phyloP scores from a whole-genome alignment of 1,140 invertebrate genomes.

The Drosophila varians region DNA sequence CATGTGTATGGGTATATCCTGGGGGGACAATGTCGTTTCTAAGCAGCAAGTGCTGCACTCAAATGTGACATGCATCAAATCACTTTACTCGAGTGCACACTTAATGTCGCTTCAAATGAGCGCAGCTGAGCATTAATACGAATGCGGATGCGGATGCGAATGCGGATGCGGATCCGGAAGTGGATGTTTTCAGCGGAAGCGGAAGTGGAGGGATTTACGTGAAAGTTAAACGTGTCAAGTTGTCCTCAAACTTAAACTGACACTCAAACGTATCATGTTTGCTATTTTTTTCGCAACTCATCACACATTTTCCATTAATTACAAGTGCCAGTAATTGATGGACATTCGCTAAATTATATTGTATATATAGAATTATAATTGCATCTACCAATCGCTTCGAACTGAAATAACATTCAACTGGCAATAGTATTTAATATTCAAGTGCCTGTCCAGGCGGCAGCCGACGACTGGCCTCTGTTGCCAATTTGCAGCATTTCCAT shows the following conservation, averaged over 20 bases:
- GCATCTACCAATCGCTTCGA: background rate
- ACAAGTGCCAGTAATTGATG: background rate
- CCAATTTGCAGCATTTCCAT: background rate
- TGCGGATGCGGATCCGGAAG: background rate
- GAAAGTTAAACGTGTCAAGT: conserved; percentile 3
- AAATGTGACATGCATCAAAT: conserved; percentile 65
- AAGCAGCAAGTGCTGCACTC: conserved; percentile 47
- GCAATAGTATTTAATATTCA: background rate
- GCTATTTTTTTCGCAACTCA: background rate
- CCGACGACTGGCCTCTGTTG: too few species aligned
- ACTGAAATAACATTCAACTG: background rate
- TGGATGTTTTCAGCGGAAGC: too few species aligned
- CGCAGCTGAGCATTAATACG: conserved; percentile 26
- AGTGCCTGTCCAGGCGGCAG: background rate
- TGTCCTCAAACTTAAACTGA: background rate
- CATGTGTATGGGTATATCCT: conserved; percentile 13
- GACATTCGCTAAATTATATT: too few species aligned
- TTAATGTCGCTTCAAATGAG: conserved; percentile 53
- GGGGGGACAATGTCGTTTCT: conserved; percentile 4
- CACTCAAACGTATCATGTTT: background rate
- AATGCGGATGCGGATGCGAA: background rate
- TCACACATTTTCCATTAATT: background rate
- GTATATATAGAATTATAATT: too few species aligned
- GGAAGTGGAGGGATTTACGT: background rate
- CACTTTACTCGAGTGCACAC: conserved; percentile 67